A percentile compares a stretch with the other conserved stretches of the same genome.
phyloP scores from a whole-genome alignment of 2,113 vertebrate species.

The Anguilla rostrata region DNA sequence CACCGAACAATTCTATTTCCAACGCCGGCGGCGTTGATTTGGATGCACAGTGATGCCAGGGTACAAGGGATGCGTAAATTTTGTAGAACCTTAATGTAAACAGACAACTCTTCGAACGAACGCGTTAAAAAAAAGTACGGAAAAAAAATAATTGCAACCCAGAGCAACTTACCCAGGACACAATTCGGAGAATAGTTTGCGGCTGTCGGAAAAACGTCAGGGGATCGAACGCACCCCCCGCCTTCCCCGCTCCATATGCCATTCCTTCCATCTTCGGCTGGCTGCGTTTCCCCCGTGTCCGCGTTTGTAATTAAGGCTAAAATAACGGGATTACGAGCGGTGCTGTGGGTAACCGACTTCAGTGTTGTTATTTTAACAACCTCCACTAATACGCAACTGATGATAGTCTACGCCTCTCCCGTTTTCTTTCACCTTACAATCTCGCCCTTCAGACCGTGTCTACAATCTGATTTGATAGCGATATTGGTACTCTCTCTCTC shows the following conservation, averaged over 20 bases:
- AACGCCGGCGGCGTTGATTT: background rate
- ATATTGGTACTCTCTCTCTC: background rate
- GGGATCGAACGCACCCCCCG: constrained; percentile 91
- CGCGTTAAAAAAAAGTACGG: background rate
- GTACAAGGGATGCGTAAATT: background rate
- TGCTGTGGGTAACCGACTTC: background rate
- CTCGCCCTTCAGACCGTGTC: background rate
- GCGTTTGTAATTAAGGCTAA: constrained; percentile 35
- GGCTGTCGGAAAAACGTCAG: constrained; percentile 88
- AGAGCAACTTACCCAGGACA: constrained; percentile 86
- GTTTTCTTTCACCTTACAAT: background rate
- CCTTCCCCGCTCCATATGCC: constrained; percentile 90
- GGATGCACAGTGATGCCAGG: background rate
- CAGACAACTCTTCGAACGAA: background rate
- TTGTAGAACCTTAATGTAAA: background rate
- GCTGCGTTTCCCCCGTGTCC: constrained; percentile 36
- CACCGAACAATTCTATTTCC: background rate
- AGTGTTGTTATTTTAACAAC: background rate
- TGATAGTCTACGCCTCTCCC: background rate
- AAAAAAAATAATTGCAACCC: background rate
- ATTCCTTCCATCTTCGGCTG: constrained; percentile 81
- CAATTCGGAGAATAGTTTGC: constrained; percentile 84
- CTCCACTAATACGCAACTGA: background rate
- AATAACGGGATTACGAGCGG: constrained; percentile 20
- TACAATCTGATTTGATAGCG: constrained; percentile 6